Conservation (phyloP, 2,113 vertebrate genomes). For the Tylochromis polylepis region DNA sequence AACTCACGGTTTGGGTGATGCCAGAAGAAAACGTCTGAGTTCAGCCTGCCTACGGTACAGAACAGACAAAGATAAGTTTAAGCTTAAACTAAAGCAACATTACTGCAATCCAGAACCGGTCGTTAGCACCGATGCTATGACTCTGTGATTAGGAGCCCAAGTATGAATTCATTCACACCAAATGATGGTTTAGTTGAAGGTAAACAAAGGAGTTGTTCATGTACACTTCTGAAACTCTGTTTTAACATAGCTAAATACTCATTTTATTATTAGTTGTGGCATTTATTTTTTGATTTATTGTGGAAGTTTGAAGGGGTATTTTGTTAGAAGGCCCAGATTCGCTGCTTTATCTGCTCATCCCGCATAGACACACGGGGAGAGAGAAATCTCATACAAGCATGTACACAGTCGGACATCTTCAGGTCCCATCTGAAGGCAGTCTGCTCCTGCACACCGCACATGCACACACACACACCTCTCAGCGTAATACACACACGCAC, state of each 20-base stretch:
- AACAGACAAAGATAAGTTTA: background rate
- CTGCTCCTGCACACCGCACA: conserved; percentile 4
- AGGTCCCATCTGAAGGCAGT: conserved; percentile 45
- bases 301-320: background rate
- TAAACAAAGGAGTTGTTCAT: background rate
- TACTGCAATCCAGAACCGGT: background rate
- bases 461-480: background rate
- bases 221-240: background rate
- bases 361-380: background rate
- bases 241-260: background rate
- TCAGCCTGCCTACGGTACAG: background rate
- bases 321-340: background rate
- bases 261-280: background rate
- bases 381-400: background rate
- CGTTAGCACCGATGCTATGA: background rate
- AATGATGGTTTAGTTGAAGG: no score
- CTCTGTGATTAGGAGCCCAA: background rate
- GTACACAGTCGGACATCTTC: conserved; percentile 22
- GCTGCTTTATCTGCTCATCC: background rate
- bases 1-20: background rate
- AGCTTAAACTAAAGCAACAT: background rate
- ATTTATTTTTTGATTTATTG: background rate
- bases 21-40: background rate
- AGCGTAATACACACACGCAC: conserved; percentile 27
- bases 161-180: background rate